Evolutionary conservation across 2,113 vertebrate genomes (phyloP).

Genomic region (Murina feae): DNA sequence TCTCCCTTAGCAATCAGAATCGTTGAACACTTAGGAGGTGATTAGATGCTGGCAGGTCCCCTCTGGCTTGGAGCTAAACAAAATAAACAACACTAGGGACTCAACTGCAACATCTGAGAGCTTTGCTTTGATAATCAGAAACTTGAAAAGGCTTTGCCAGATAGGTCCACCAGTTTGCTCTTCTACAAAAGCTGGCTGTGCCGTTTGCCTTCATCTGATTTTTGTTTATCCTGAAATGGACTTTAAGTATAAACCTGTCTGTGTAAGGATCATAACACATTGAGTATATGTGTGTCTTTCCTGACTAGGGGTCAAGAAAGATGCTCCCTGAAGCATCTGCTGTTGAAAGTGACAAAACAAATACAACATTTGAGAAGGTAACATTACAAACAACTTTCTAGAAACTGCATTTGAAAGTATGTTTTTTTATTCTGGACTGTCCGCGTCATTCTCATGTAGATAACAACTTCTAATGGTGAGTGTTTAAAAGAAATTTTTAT

Average conservation of each 20-base stretch:
- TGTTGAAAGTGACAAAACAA: not conserved
- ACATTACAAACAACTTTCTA: not conserved
- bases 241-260: not conserved
- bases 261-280: fast-evolving
- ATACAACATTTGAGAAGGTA: not conserved
- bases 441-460: not conserved
- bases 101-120: not conserved
- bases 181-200: not conserved
- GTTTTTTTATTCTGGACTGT: not conserved
- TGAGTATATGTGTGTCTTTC: not conserved
- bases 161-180: not conserved
- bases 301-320: not conserved
- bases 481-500: not conserved
- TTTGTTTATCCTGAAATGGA: not conserved
- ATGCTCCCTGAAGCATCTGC: not conserved
- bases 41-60: not conserved
- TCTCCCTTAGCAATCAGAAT: not conserved
- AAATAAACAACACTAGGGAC: not conserved
- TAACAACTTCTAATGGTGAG: not conserved
- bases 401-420: not conserved
- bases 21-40: fast-evolving
- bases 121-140: not conserved
- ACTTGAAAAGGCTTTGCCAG: not conserved
- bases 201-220: not conserved
- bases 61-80: not conserved